Evolutionary conservation across 1,140 invertebrate genomes (phyloP).

Genomic region (Ceratitis capitata): DNA sequence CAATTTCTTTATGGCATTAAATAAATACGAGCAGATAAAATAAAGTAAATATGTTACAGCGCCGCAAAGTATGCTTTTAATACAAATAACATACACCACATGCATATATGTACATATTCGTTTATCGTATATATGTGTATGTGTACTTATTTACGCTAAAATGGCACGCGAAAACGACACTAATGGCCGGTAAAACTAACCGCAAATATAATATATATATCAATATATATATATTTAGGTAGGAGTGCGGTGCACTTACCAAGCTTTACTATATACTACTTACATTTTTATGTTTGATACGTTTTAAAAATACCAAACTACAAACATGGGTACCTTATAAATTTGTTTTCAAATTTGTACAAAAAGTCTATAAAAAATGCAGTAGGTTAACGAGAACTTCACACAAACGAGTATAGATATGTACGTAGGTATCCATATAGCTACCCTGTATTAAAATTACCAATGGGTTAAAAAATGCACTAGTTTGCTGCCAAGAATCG

Average conservation of each 20-base stretch:
- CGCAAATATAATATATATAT: no score
- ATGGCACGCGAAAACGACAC: not conserved
- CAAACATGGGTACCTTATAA: not conserved
- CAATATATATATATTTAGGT: no score
- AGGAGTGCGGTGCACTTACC: not conserved
- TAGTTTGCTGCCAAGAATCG: no score
- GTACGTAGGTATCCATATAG: not conserved
- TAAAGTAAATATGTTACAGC: not conserved
- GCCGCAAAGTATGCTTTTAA: not conserved
- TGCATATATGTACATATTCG: no score
- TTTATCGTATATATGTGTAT: no score
- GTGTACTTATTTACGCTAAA: not conserved
- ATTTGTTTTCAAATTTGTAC: slow-evolving; percentile 41
- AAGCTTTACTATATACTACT: not conserved
- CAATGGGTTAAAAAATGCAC: no score
- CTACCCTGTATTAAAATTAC: no score
- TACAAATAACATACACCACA: not conserved
- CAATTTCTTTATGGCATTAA: slow-evolving; percentile 23
- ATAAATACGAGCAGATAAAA: not conserved
- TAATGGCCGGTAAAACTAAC: not conserved
- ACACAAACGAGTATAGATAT: not conserved
- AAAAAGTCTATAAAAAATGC: slow-evolving; percentile 38
- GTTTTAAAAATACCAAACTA: slow-evolving; percentile 37
- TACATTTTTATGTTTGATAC: slow-evolving; percentile 23
- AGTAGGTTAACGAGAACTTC: not conserved